Evolutionary conservation across 2,797 vertebrate genomes (phyloP), one percentile per base, ranked within the genome.

Genomic region (Cygnus olor): DNA sequence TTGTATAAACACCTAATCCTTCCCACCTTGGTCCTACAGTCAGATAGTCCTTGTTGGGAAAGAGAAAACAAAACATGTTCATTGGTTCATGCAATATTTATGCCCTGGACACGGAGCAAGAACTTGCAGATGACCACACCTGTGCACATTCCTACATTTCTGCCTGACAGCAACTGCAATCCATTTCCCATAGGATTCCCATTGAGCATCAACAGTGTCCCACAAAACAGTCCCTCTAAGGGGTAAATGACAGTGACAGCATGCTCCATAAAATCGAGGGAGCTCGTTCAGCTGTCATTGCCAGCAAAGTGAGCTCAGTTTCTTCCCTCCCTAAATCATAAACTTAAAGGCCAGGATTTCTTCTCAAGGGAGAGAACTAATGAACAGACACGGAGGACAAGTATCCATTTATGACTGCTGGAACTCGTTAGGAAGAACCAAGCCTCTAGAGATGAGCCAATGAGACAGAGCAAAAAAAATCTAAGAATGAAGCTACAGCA

Each of bases 1-100:
- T 44, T 93, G 63, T 83, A 85, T 83, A 80, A 97, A 96, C 81
- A 92, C 72, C 89, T 89, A 93, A 96, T 91, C 69, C 61, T 96
- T 85, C 84, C 90, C 79, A 92, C 82, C 87, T 93, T 88, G 69
- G 47, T 89, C 32, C 82, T 84, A 57, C 2, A 14, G 77, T 91
- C 88, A 88, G 66, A 64, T 14, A 73, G 80, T 42, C 74, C n/a
- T 69, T 74, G 80, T 90, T 88, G 28, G 30, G 64, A 56, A 89
- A 82, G 57, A 80, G 28, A 34, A 34, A 93, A 68, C 8, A 73
- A 49, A 61, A 72, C 36, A 20, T 58, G n/a, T 78, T 91, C 92
- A 83, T 58, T 80, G 57, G 74, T 66, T 72, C 68, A 71, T 16
- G 47, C 25, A 77, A 91, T 89, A 69, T 11, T 21, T 40, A 10